A percentile compares a stretch with the other conserved stretches of the same genome.
Evolutionary conservation across 2,888 invertebrate genomes (phyloP).

Genomic region (Branchipolynoe longqiensis): DNA sequence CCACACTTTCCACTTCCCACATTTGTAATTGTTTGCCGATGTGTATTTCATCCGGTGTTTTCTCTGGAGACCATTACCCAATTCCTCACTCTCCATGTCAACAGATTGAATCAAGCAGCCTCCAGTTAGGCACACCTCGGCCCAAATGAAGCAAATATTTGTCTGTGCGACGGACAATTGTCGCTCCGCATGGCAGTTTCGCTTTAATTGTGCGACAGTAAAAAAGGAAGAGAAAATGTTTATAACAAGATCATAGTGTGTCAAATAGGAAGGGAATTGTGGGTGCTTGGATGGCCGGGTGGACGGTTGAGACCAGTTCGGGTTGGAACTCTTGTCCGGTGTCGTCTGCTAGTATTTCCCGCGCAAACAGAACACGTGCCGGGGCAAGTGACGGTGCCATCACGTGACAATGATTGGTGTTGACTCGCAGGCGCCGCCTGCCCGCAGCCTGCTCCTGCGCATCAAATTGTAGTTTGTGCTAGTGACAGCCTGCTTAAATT

Average conservation of each 20-base stretch:
- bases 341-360: conserved; percentile 42
- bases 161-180: background rate
- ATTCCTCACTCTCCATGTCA: no score
- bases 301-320: background rate
- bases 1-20: no score
- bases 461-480: no score
- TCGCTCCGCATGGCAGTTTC: background rate
- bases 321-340: background rate
- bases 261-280: background rate
- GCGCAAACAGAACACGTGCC: conserved; percentile 31
- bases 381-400: conserved; percentile 34
- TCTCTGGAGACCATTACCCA: no score
- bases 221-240: background rate
- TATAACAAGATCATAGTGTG: background rate
- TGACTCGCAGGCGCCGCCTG: conserved; percentile 10
- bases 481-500: no score
- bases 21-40: no score
- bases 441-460: no score
- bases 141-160: no score
- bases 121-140: no score
- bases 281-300: background rate
- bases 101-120: no score
- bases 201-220: background rate
- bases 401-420: conserved; percentile 40
- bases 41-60: no score